phyloP scores from a whole-genome alignment of 2,888 invertebrate genomes.

The Xanthorhoe spadicearia region DNA sequence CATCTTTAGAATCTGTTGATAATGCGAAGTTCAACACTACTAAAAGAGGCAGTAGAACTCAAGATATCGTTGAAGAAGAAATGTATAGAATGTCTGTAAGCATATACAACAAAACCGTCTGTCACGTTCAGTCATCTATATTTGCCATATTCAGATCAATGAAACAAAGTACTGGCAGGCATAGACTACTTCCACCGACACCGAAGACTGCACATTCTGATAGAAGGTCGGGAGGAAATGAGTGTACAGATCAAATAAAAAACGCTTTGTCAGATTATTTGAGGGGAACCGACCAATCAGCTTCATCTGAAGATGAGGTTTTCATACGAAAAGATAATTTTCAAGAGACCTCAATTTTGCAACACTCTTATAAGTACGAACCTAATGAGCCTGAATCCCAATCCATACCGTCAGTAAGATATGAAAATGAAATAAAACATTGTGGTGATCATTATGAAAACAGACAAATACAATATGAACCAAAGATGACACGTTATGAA shows the following conservation, averaged over 20 bases:
- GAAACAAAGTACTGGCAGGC: neutral
- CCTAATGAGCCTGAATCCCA: conserved; percentile 1
- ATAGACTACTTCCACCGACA: conserved; percentile 12
- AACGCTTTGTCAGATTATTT: conserved; percentile 24
- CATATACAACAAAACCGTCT: conserved; percentile 29
- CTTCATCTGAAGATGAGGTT: conserved; percentile 10
- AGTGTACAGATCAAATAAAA: conserved; percentile 19
- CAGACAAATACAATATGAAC: neutral
- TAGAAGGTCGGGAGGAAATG: neutral
- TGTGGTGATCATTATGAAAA: conserved; percentile 1
- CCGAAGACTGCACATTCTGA: conserved; percentile 4
- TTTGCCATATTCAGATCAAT: conserved; percentile 27
- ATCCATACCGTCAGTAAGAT: conserved; percentile 7
- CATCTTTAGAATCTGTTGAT: conserved; percentile 9
- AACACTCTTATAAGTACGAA: neutral
- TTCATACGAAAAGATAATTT: conserved; percentile 6
- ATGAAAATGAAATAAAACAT: conserved; percentile 21
- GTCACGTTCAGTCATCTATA: conserved; percentile 30
- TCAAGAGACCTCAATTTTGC: neutral
- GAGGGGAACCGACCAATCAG: conserved; percentile 5
- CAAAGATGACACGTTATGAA: neutral
- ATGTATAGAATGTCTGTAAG: conserved; percentile 23
- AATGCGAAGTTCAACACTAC: neutral
- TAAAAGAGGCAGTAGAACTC: neutral
- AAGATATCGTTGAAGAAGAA: conserved; percentile 6